A percentile compares a stretch with the other conserved stretches of the same genome.
These are phyloP conservation scores for Okamejei kenojei DNA, from an alignment of 2,797 vertebrate genomes.

Conservation along the genomic window DNA sequence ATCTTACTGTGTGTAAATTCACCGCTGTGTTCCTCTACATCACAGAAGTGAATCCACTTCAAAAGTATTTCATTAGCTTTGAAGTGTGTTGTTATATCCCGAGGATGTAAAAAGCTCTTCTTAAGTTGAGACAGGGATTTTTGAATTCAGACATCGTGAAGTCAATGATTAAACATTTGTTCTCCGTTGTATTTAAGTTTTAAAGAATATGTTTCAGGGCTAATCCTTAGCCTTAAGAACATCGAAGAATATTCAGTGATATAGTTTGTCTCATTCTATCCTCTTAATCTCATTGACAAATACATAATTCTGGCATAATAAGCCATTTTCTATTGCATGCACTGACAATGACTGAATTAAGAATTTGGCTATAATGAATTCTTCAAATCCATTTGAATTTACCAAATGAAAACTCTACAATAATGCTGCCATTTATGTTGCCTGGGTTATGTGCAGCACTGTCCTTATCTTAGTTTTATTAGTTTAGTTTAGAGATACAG, in stretches of 20 bases:
- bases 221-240: background rate
- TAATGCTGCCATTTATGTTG: background rate
- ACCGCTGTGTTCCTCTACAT: background rate
- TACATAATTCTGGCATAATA: background rate
- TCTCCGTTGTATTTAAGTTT: constrained; percentile 19
- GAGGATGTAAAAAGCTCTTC: background rate
- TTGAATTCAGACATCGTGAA: background rate
- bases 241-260: background rate
- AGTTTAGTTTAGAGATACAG: too few species aligned
- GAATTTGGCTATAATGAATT: background rate
- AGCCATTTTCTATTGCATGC: background rate
- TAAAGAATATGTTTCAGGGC: background rate
- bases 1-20: constrained; percentile 6
- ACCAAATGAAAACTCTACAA: background rate
- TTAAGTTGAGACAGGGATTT: background rate
- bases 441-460: background rate
- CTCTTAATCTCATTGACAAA: background rate
- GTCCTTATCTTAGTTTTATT: too few species aligned
- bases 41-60: background rate
- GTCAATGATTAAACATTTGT: background rate
- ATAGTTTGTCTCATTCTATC: background rate
- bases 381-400: background rate
- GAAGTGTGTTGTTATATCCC: background rate
- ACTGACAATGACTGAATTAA: background rate
- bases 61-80: background rate